Evolutionary conservation across 23 tunicate species (phyloP).

Genomic region (Corella eumyota): DNA sequence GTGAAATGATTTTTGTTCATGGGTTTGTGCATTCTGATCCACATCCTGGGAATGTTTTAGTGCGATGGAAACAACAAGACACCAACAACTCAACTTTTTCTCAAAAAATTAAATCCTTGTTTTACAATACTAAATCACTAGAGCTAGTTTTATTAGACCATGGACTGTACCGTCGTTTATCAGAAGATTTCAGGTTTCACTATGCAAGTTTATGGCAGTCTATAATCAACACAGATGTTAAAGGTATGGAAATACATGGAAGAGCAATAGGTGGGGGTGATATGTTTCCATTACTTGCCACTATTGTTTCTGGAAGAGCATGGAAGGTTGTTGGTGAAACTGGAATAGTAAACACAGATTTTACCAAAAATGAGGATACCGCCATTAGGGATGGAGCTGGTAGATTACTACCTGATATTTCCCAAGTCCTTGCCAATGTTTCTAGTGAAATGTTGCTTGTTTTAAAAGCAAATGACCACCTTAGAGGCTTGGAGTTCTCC

Average conservation of each 20-base stretch:
- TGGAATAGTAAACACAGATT: slow-evolving; percentile 49
- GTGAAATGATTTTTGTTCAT: slow-evolving; percentile 96
- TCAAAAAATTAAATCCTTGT: not conserved
- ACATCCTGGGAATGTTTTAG: slow-evolving; percentile 91
- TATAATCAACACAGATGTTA: slow-evolving; percentile 46
- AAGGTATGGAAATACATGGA: slow-evolving; percentile 37
- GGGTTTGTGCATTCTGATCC: slow-evolving; percentile 99
- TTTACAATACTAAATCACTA: slow-evolving; percentile 1
- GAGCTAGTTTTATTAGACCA: slow-evolving; percentile 84
- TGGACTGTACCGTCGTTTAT: slow-evolving; percentile 66
- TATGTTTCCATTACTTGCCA: slow-evolving; percentile 75
- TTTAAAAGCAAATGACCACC: slow-evolving; percentile 80
- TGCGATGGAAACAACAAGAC: slow-evolving; percentile 18
- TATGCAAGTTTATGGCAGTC: slow-evolving; percentile 91
- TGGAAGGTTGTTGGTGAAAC: slow-evolving; percentile 78
- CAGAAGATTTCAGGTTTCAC: slow-evolving; percentile 79
- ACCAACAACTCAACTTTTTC: slow-evolving; percentile 1
- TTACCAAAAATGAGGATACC: slow-evolving; percentile 56
- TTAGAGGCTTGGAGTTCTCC: slow-evolving; percentile 69
- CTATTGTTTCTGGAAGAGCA: slow-evolving; percentile 85
- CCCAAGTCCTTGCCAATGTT: slow-evolving; percentile 46
- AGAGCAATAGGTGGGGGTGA: slow-evolving; percentile 66
- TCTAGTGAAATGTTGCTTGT: slow-evolving; percentile 84
- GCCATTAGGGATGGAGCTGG: slow-evolving; percentile 45
- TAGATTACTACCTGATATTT: slow-evolving; percentile 45